Conservation (phyloP, 2,888 invertebrate genomes). For the Macrophya alboannulata region DNA sequence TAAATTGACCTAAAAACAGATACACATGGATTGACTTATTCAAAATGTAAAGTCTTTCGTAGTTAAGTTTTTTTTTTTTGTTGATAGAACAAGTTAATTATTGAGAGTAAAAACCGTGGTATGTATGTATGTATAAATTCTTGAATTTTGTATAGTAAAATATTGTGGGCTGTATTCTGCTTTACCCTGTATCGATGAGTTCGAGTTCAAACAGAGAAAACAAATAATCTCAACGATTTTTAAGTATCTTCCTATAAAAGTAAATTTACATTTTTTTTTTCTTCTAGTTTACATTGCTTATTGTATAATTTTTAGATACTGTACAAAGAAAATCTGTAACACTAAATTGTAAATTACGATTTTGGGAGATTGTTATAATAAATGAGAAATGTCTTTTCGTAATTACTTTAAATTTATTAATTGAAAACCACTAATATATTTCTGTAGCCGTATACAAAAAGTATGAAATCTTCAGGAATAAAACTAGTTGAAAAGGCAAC, state of each 20-base stretch:
- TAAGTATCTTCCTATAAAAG: neutral
- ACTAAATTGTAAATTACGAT: constrained; percentile 28
- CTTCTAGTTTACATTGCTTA: constrained; percentile 2
- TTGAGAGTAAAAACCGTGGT: too few species aligned
- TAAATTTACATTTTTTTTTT: neutral
- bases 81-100: too few species aligned
- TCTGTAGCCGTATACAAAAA: neutral
- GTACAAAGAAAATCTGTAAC: constrained; percentile 38
- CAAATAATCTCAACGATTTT: too few species aligned
- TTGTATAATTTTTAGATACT: constrained; percentile 13
- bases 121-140: too few species aligned
- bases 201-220: neutral
- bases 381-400: constrained; percentile 41
- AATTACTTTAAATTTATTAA: constrained; percentile 15
- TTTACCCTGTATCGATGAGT: neutral
- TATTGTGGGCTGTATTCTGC: too few species aligned
- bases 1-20: too few species aligned
- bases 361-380: constrained; percentile 38
- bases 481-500: neutral
- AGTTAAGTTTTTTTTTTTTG: too few species aligned
- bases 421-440: neutral
- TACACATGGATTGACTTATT: too few species aligned
- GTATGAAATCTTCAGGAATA: neutral
- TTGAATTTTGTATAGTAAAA: too few species aligned
- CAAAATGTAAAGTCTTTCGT: too few species aligned